Percentiles rank a stretch among this genome's conserved stretches.
Conservation (phyloP, 2,113 vertebrate species). For the Jaculus jaculus region DNA sequence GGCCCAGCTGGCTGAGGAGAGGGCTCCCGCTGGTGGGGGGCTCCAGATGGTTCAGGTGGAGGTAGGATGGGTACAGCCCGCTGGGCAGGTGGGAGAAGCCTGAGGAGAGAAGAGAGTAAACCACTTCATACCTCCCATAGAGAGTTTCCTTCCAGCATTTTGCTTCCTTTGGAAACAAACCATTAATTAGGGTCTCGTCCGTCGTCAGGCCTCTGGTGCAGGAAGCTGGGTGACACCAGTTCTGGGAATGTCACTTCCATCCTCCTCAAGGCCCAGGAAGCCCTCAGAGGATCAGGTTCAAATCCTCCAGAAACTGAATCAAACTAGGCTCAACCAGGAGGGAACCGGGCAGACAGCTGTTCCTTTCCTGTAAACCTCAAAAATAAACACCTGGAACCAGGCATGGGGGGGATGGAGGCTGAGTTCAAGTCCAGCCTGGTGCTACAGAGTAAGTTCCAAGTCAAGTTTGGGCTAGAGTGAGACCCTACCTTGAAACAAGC, state of each 20-base stretch:
- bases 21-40: constrained; percentile 86
- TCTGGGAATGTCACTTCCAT: neutral
- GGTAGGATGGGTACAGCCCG: constrained; percentile 93
- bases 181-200: no score
- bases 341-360: no score
- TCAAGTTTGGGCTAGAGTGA: no score
- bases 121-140: neutral
- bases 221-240: rapidly evolving
- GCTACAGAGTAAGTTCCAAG: no score
- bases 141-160: neutral
- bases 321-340: neutral
- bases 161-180: constrained; percentile 66
- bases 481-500: no score
- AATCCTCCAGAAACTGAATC: neutral
- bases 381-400: neutral
- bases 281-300: neutral
- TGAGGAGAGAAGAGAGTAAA: constrained; percentile 79
- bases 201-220: constrained; percentile 31
- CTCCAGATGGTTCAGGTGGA: constrained; percentile 95
- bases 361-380: neutral
- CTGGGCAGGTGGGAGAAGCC: constrained; percentile 93
- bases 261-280: neutral
- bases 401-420: no score
- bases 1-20: constrained; percentile 90
- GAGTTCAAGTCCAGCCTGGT: no score